Evolutionary conservation across 1,140 invertebrate species (phyloP), one percentile per base, ranked within the genome.

Genomic region (Anagrus nilaparvatae): DNA sequence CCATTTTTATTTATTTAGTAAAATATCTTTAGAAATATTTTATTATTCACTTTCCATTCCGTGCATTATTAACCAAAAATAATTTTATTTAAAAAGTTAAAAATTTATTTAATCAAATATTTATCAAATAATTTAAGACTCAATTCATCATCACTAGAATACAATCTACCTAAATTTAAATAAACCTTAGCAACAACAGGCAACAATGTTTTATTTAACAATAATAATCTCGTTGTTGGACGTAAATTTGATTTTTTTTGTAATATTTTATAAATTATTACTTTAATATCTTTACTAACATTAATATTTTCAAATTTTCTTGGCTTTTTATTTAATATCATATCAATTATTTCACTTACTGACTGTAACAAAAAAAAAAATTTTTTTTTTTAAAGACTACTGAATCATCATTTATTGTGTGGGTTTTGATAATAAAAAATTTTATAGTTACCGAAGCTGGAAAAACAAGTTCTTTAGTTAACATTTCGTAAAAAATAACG

Each of bases 401-500:
- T n/a, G n/a, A n/a, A n/a, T n/a, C n/a, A n/a, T n/a, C n/a, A n/a
- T n/a, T n/a, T n/a, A n/a, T n/a, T n/a, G n/a, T n/a, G n/a, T n/a
- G n/a, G n/a, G n/a, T n/a, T n/a, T n/a, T n/a, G n/a, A n/a, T n/a
- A n/a, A n/a, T 10, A 3, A 14, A 8, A 12, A 23, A 21, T 31
- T 30, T 13, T 29, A 30, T 23, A 24, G 31, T 64, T 65, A 78
- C 76, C 36, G 58, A 63, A n/a, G 72, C 78, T 43, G 75, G 63
- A 56, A 82, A 84, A 6, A 78, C 76, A 49, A 70, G 67, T 43
- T 65, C 67, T 12, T 76, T 57, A 7, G 76, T 74, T 10, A 79
- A 53, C 50, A 83, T 68, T 55, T 91, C 85, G 60, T 87, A 90
- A 8, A 91, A 57, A 46, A 91, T 72, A 60, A 87, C 88, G 4